phyloP scores from a whole-genome alignment of 2,888 invertebrate species.

The Kuschelorhynchus macadamiae region DNA sequence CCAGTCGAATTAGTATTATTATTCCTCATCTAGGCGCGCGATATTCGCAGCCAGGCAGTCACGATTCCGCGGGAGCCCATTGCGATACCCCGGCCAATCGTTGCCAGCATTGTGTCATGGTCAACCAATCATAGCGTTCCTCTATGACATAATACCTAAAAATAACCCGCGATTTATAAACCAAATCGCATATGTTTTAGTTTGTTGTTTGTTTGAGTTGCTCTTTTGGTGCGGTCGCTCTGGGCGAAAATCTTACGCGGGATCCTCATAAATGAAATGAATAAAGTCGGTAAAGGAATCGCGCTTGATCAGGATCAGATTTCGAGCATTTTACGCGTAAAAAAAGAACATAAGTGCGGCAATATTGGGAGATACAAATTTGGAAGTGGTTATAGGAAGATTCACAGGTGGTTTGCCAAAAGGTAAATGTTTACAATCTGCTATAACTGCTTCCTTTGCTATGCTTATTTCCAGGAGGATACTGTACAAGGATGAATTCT shows the following conservation, averaged over 20 bases:
- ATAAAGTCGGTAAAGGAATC: constrained; percentile 26
- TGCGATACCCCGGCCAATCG: constrained; percentile 38
- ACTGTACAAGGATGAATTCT: too few relatives aligned
- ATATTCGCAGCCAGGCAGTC: constrained; percentile 39
- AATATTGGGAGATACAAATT: constrained; percentile 12
- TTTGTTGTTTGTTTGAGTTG: constrained; percentile 47
- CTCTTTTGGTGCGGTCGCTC: constrained; percentile 37
- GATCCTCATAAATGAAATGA: constrained; percentile 37
- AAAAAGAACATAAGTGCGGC: constrained; percentile 31
- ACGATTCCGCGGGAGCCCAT: constrained; percentile 24
- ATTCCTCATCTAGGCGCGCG: constrained; percentile 35
- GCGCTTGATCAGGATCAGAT: constrained; percentile 23
- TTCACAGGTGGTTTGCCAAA: constrained; percentile 39
- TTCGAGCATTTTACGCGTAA: constrained; percentile 16
- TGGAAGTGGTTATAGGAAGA: constrained; percentile 26
- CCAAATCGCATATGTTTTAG: constrained; percentile 43
- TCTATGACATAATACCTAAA: constrained; percentile 48
- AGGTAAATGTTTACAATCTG: constrained; percentile 37
- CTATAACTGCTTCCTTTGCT: constrained; percentile 13
- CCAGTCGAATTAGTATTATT: constrained; percentile 37
- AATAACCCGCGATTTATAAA: constrained; percentile 48
- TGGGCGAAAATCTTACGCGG: constrained; percentile 32
- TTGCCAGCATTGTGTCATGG: constrained; percentile 32
- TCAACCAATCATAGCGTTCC: constrained; percentile 30
- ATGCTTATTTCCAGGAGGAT: too few relatives aligned